Base-by-base conservation (phyloP, 1,140 invertebrate genomes). In the Drosophila virilis region DNA sequence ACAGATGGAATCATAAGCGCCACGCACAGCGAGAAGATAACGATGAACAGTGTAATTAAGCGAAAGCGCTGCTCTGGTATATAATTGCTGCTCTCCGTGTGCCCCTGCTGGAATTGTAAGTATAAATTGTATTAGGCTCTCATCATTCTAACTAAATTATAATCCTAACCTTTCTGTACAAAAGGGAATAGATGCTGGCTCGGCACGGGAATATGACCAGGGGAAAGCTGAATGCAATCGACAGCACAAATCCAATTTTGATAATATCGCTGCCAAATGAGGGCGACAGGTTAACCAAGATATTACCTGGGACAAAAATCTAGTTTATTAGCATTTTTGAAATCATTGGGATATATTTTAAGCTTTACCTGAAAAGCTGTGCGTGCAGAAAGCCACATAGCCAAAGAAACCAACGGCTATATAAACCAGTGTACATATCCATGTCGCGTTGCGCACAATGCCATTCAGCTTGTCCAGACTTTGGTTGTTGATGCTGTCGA, bases 121-220 rank as follows among this genome's bases (percentile, higher is more conserved):
- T 60, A 2, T n/a, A 15, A 8, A 15, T 28, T 10, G 8, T 1
- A 12, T 7, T 40, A 5, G 37, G 10, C 35, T 40, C 6, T 43
- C 9, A 15, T 32, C 45, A 57, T 5, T 13, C 6, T 13, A 10
- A n/a, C 17, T 5, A 17, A 8, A 5, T 28, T 28, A 12, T 22
- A 2, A 2, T 8, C 1, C 90, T 92, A 94, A 98, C 97, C 94
- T 96, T 95, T 91, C 95, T 95, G 92, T 97, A 98, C 0, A 99
- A 91, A 52, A 99, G 94, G 0, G 98, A 99, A 93, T 98, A 97
- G 4, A 99, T 93, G 92, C 97, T 98, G 6, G 97, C 97, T 69
- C 98, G 93, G 92, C 98, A 99, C 8, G 98, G 98, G 93, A 99
- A 99, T 91, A 99, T 97, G 60, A 99, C 97, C 58, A 99, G 94